Conservation (phyloP, 1,140 invertebrate species). For the Anagrus nilaparvatae region DNA sequence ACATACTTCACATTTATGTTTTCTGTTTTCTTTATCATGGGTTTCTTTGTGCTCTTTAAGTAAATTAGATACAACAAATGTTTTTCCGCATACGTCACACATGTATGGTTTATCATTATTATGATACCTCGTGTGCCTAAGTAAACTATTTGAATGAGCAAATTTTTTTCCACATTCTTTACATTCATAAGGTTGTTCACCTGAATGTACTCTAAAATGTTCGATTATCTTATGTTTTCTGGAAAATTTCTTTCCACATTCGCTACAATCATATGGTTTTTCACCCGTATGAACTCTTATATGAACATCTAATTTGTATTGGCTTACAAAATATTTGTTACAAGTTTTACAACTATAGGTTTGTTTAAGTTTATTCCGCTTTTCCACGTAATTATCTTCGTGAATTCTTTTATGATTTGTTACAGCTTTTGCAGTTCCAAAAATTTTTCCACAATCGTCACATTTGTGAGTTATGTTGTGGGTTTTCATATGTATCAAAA, state of each 20-base stretch:
- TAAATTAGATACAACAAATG: slow-evolving; percentile 62
- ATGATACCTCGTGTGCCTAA: slow-evolving; percentile 72
- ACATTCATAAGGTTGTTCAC: slow-evolving; percentile 75
- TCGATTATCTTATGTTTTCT: slow-evolving; percentile 63
- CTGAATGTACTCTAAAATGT: slow-evolving; percentile 73
- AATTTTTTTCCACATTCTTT: slow-evolving; percentile 67
- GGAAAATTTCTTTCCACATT: slow-evolving; percentile 66
- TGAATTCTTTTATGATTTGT: no score
- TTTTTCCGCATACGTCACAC: slow-evolving; percentile 58
- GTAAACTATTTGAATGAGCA: slow-evolving; percentile 32
- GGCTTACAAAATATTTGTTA: slow-evolving; percentile 64
- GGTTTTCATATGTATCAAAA: no score
- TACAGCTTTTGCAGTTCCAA: no score
- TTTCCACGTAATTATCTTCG: no score
- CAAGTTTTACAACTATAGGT: slow-evolving; percentile 23
- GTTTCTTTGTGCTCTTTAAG: slow-evolving; percentile 76
- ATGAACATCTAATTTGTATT: slow-evolving; percentile 67
- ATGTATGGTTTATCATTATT: slow-evolving; percentile 64
- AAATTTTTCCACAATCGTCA: no score
- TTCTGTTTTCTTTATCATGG: no score
- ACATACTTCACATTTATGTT: no score
- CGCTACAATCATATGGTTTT: slow-evolving; percentile 57
- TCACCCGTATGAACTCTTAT: slow-evolving; percentile 60
- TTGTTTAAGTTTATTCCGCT: no score
- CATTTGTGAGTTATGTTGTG: no score